Evolutionary conservation across 2,888 invertebrate species (phyloP).

Genomic region (Hirtodrosophila confusa): DNA sequence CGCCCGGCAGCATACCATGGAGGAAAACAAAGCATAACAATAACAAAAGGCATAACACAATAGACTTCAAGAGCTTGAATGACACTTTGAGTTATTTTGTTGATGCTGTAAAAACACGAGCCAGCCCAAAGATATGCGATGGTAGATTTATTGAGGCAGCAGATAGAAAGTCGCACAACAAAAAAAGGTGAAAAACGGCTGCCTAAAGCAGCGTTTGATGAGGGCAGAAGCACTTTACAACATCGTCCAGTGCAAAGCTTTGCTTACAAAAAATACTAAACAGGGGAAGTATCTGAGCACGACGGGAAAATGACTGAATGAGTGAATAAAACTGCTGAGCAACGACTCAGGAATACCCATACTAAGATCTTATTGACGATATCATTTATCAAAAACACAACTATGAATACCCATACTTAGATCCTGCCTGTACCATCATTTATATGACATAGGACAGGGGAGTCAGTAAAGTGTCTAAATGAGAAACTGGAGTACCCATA

Average conservation of each 20-base stretch:
- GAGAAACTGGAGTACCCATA: conserved; percentile 24
- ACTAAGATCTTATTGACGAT: background rate
- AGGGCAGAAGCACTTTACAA: conserved; percentile 40
- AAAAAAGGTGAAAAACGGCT: conserved; percentile 51
- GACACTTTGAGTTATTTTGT: conserved; percentile 76
- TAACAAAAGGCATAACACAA: conserved; percentile 64
- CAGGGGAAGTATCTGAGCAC: conserved; percentile 13
- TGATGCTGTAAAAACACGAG: conserved; percentile 69
- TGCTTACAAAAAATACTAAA: conserved; percentile 25
- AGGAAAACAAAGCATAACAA: conserved; percentile 44
- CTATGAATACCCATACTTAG: too few species aligned
- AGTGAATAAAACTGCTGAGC: conserved; percentile 2
- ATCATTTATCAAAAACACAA: background rate
- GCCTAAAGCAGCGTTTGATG: conserved; percentile 55
- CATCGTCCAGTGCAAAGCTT: conserved; percentile 37
- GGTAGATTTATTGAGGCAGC: conserved; percentile 67
- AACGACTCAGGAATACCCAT: conserved; percentile 23
- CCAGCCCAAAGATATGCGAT: conserved; percentile 62
- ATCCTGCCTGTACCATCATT: too few species aligned
- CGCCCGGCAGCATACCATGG: conserved; percentile 9
- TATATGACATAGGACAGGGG: background rate
- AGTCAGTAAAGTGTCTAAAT: conserved; percentile 11
- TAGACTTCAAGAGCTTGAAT: conserved; percentile 76
- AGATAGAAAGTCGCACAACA: conserved; percentile 39
- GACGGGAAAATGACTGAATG: conserved; percentile 13